Percentiles rank a stretch among this genome's conserved stretches.
These are phyloP conservation scores for Julus scandinavius DNA, from an alignment of 2,888 invertebrate genomes.

Conservation along the genomic window DNA sequence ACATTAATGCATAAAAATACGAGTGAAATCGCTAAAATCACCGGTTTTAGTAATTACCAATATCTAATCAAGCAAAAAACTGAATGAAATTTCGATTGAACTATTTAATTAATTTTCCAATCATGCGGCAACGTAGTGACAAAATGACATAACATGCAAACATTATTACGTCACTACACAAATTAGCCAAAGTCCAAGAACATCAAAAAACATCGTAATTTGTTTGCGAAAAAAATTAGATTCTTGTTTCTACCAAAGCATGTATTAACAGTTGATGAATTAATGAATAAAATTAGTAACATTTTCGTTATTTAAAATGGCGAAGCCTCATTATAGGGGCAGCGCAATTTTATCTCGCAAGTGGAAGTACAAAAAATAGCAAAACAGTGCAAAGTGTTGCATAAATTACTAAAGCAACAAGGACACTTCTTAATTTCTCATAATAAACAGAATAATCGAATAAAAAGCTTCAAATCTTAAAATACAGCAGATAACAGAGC, in stretches of 20 bases:
- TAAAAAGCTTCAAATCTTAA: neutral
- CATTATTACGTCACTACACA: neutral
- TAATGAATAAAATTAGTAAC: neutral
- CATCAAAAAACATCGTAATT: neutral
- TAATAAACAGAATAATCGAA: neutral
- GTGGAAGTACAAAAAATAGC: neutral
- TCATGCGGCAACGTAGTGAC: neutral
- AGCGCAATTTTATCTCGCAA: too few relatives aligned
- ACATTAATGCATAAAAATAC: too few relatives aligned
- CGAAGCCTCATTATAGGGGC: neutral
- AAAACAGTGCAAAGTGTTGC: neutral
- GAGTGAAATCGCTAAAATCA: neutral
- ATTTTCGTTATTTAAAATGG: neutral
- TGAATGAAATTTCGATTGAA: neutral
- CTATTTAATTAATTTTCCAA: neutral
- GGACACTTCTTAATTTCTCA: neutral
- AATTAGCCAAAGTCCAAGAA: neutral
- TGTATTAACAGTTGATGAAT: neutral
- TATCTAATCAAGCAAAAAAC: neutral
- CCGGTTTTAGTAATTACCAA: neutral
- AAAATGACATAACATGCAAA: constrained; percentile 1
- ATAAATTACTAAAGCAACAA: neutral
- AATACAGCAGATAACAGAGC: too few relatives aligned
- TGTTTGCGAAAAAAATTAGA: neutral
- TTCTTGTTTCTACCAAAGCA: neutral